Evolutionary conservation across 2,888 invertebrate species (phyloP), one percentile per base, ranked within the genome.

Genomic region (Girardia tigrina): DNA sequence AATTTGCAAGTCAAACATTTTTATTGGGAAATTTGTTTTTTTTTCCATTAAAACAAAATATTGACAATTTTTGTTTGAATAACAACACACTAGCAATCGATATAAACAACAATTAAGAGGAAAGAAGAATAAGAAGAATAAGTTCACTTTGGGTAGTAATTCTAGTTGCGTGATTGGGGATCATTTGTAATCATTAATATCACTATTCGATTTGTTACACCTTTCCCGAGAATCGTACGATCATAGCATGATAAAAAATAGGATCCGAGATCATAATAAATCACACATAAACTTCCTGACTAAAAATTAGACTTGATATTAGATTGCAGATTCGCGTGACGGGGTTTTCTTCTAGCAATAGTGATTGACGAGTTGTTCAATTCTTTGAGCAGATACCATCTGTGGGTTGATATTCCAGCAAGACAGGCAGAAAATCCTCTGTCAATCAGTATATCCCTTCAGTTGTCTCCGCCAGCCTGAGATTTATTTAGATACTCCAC

Each of bases 251-350:
- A 56, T 12, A 20, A 23, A n/a, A 56, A 56, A 56, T n/a, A 36
- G 56, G 56, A 56, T 56, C 56, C n/a, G 56, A 8, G 56, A 56
- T 56, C n/a, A 6, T 12, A 56, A 56, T 56, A 56, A 56, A 56
- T 56, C 56, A 56, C 56, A 8, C 16, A 12, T n/a, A 8, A 56
- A 56, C 23, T 56, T 56, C 56, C 56, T 56, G 56, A 56, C 20
- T 56, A 8, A 56, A n/a, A 4, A n/a, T n/a, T n/a, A 56, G 56
- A 56, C 56, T n/a, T 56, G 4, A 56, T 56, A 56, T 56, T 56
- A 56, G 56, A 56, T 56, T 56, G 56, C 56, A 56, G 56, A 56
- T 56, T 56, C 56, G 56, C 56, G 56, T 56, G 56, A 56, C n/a
- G 4, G 4, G 23, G 23, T 56, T 56, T 23, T 56, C n/a, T 56